A percentile compares a stretch with the other conserved stretches of the same genome.
Evolutionary conservation across 2,888 invertebrate genomes (phyloP).

Genomic region (Chesias legatella): DNA sequence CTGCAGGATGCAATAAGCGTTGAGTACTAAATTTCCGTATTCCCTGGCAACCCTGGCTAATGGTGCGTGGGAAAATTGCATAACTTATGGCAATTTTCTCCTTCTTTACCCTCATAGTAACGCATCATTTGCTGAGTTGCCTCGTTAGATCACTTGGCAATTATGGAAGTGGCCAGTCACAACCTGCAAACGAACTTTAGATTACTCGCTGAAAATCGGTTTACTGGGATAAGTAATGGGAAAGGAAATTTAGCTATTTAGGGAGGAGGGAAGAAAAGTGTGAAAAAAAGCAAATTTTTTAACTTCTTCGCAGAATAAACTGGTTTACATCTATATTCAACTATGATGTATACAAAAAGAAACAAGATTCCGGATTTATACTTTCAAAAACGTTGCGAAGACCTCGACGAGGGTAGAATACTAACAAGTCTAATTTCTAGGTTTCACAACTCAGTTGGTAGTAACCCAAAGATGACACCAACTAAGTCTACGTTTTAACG

Average conservation of each 20-base stretch:
- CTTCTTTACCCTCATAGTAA: constrained; percentile 53
- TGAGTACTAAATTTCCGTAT: constrained; percentile 53
- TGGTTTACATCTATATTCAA: too few relatives aligned
- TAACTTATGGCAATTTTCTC: constrained; percentile 72
- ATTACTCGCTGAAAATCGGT: constrained; percentile 28
- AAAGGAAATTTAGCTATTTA: constrained; percentile 3
- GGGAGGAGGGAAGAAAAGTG: neutral
- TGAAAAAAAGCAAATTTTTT: neutral
- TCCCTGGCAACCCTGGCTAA: constrained; percentile 50
- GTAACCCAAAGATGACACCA: too few relatives aligned
- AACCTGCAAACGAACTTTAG: constrained; percentile 39
- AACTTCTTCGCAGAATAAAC: too few relatives aligned
- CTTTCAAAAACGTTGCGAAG: too few relatives aligned
- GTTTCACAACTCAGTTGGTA: too few relatives aligned
- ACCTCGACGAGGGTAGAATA: too few relatives aligned
- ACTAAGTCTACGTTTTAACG: too few relatives aligned
- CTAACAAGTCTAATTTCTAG: too few relatives aligned
- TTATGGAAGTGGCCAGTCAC: constrained; percentile 54
- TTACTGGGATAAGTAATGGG: constrained; percentile 7
- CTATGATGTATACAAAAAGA: too few relatives aligned
- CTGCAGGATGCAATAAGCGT: constrained; percentile 56
- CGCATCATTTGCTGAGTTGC: constrained; percentile 62
- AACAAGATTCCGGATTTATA: too few relatives aligned
- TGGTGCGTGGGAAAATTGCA: constrained; percentile 68
- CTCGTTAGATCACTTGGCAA: constrained; percentile 49